Conservation (phyloP, 2,797 vertebrate genomes). For the Lophotriccus pileatus region DNA sequence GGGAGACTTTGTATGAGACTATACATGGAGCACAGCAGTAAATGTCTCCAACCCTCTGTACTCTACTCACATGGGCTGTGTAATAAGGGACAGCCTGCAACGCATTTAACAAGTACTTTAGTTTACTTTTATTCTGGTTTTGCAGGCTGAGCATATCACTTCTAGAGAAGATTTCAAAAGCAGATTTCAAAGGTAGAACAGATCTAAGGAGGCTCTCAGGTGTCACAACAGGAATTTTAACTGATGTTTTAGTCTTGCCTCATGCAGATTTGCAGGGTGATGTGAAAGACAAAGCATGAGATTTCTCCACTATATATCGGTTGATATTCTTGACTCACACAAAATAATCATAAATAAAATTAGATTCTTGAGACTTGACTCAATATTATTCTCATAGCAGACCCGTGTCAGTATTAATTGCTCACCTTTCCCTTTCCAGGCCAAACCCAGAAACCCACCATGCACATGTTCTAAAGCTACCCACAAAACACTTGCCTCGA, state of each 20-base stretch:
- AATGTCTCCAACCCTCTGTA: constrained; percentile 70
- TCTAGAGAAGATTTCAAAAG: background rate
- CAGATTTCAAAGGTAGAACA: background rate
- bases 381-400: background rate
- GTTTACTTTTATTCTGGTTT: background rate
- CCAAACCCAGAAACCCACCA: background rate
- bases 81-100: constrained; percentile 65
- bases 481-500: background rate
- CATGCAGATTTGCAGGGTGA: background rate
- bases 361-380: background rate
- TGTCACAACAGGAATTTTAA: background rate
- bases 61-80: constrained; percentile 69
- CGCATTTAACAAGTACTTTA: constrained; percentile 3
- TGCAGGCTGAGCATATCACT: background rate
- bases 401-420: background rate
- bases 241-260: background rate
- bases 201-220: background rate
- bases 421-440: background rate
- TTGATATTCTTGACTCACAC: background rate
- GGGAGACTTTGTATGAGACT: background rate
- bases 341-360: background rate
- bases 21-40: constrained; percentile 46
- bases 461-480: background rate
- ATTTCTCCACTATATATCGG: background rate
- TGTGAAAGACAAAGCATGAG: background rate